Base-by-base conservation (phyloP, 2,797 vertebrate genomes). In the Ceryle rudis region DNA sequence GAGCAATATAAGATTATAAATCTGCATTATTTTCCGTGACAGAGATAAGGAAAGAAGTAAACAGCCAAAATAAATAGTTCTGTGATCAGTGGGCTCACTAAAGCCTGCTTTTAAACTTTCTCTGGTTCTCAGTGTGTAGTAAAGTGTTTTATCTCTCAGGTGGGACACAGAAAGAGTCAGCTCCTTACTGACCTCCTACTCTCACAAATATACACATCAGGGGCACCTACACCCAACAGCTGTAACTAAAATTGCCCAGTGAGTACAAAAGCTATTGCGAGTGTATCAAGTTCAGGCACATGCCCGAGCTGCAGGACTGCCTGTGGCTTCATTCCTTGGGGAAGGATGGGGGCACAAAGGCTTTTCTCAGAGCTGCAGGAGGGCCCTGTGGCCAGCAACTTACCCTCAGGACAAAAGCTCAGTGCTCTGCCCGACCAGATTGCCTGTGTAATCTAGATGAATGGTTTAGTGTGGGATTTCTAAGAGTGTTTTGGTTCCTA, bases 21-120 rank as follows among this genome's bases (percentile, higher is more conserved):
- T 57, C 22, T 71, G 26, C 74, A 87, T 74, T 74, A 44, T 78
- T 85, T 94, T 92, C 52, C 5, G 0, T 81, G 29, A 75, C 44
- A 47, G 75, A 92, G 61, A 87, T 67, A 86, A 82, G n/a, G 23
- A 71, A 78, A 79, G 44, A 87, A 67, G 52, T 64, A 87, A 95
- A 81, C 61, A 92, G 85, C 11, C 22, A 69, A 90, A 91, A 81
- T 13, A 79, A 83, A 88, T 46, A 64, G 20, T 41, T 71, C n/a
- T 47, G 6, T 44, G 19, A 75, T 73, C 20, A 72, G 47, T 16
- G 62, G 25, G 54, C 39, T 66, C 71, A 52, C 49, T 81, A 75
- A 83, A 72, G 41, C 23, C 39, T 61, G 52, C 12, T 82, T 90
- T 60, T 57, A 44, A 64, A 35, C 9, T 8, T 90, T 72, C 62